Percentiles rank a stretch among this genome's conserved stretches.
Conservation (phyloP, 2,113 vertebrate species). For the Hipposideros armiger region DNA sequence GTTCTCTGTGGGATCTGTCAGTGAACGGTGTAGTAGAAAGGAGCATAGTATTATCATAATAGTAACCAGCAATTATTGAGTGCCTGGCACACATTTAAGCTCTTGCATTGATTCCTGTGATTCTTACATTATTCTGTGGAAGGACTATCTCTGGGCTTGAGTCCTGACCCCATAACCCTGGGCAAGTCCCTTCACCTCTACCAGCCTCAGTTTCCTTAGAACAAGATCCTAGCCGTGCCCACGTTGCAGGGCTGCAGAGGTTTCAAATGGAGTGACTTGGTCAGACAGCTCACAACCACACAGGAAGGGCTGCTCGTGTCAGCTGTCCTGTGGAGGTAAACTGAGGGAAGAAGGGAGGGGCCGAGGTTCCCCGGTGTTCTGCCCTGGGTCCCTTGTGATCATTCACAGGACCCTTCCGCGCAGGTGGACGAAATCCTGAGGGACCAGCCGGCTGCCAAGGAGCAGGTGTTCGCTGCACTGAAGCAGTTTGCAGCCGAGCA, state of each 20-base stretch:
- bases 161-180: neutral
- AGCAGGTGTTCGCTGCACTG: slow-evolving; percentile 91
- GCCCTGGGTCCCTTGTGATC: accelerated
- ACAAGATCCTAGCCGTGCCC: neutral
- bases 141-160: neutral
- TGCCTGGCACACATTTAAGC: neutral
- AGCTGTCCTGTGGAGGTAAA: neutral
- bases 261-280: neutral
- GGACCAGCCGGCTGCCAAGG: slow-evolving; percentile 91
- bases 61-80: slow-evolving; percentile 65
- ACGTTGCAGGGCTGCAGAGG: accelerated
- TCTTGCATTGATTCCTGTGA: neutral
- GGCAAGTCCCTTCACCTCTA: neutral
- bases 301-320: neutral
- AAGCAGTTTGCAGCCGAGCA: slow-evolving; percentile 96
- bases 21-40: accelerated
- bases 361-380: accelerated
- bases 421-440: slow-evolving; percentile 95
- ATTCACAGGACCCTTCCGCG: accelerated
- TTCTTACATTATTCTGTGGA: neutral
- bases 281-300: accelerated
- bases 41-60: neutral
- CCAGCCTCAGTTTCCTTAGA: neutral
- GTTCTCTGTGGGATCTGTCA: slow-evolving; percentile 31
- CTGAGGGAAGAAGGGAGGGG: neutral